Conservation (phyloP, 2,113 vertebrate genomes). For the Trogon surrucura region DNA sequence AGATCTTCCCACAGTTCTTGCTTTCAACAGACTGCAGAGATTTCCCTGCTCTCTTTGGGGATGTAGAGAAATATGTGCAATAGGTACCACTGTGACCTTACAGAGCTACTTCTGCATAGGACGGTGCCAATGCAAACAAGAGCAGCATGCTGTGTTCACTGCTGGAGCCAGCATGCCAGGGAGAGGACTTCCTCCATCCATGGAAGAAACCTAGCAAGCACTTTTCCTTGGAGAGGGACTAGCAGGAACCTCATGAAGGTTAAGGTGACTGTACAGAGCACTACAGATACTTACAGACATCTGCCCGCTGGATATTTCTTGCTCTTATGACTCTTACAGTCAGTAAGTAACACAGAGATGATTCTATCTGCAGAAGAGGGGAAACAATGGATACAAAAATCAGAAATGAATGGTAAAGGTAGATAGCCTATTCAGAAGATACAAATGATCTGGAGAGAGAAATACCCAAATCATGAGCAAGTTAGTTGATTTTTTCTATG, state of each 20-base stretch:
- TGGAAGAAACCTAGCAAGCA: background rate
- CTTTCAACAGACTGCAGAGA: background rate
- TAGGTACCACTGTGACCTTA: background rate
- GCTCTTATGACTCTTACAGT: conserved; percentile 66
- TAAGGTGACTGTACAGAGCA: background rate
- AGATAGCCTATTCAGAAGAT: background rate
- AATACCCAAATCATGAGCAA: background rate
- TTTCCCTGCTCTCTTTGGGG: background rate
- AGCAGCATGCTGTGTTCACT: background rate
- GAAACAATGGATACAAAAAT: background rate
- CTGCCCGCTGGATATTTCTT: conserved; percentile 59
- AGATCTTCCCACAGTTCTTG: background rate
- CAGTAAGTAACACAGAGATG: conserved; percentile 57
- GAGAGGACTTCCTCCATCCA: background rate
- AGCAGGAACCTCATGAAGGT: background rate
- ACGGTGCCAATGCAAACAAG: background rate
- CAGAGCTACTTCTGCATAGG: background rate
- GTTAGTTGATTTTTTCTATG: background rate
- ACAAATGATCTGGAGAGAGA: background rate
- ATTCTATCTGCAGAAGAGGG: background rate
- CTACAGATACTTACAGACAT: conserved; percentile 52
- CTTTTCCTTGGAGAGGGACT: background rate
- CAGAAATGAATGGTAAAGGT: background rate
- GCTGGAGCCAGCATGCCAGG: background rate
- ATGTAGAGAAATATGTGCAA: background rate